Evolutionary conservation across 1,140 invertebrate genomes (phyloP), one percentile per base, ranked within the genome.

Genomic region (Parapsyche elsis): DNA sequence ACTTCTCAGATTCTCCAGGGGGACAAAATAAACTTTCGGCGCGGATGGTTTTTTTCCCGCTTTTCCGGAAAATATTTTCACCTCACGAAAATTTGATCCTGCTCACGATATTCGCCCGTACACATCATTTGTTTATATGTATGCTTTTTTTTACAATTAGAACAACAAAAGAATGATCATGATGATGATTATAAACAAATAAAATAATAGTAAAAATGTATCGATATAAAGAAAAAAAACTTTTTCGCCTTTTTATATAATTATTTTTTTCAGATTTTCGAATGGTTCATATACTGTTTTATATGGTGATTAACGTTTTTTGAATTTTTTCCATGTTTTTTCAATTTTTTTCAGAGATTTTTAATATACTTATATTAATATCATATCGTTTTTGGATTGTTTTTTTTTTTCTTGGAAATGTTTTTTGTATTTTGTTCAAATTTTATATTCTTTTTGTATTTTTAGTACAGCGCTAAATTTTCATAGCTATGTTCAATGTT

Each of bases 221-320:
- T 16, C 21, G 1, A 5, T 59, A 4, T 59, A n/a, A 59, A 4
- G 10, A 16, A 5, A 19, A 14, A 71, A 67, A 21, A 30, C 5
- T 71, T 26, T 71, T 61, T 61, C 57, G 57, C 57, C 16, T 19
- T 9, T 61, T 61, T 61, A 19, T 61, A 61, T 61, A 21, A 19
- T 19, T 80, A 49, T 76, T 71, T 80, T 80, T 80, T 80, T 76
- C 79, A 80, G 79, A 80, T 80, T 80, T 53, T 80, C 74, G 79
- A 80, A 80, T 80, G 79, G 67, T 64, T 74, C 19, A 45, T 61
- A 61, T 61, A 61, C 57, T 61, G 57, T 61, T 71, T 26, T 75
- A 44, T 10, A 75, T 75, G 24, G 46, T 75, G 24, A 71, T 80
- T 80, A 76, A 67, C 49, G 74, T 76, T 76, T 80, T 30, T 57